Percentiles rank a stretch among this genome's conserved stretches.
phyloP scores from a whole-genome alignment of 2,888 invertebrate genomes.

The Zygaena filipendulae region DNA sequence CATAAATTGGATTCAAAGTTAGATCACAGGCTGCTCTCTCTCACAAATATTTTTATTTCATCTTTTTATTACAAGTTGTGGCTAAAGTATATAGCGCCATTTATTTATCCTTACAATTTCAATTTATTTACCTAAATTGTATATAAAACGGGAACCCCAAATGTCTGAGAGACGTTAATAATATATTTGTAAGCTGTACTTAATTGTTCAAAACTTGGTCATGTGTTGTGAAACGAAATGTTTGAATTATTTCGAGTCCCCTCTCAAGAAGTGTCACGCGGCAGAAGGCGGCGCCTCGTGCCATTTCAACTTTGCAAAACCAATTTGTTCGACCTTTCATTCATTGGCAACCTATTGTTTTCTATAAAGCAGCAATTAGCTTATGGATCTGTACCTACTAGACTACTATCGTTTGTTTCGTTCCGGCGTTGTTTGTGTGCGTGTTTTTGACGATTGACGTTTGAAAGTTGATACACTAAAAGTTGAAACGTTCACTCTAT shows the following conservation, averaged over 20 bases:
- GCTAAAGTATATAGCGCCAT: too few species aligned
- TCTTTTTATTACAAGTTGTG: slow-evolving; percentile 6
- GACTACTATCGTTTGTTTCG: too few species aligned
- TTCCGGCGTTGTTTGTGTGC: too few species aligned
- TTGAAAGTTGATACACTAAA: too few species aligned
- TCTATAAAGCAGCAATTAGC: slow-evolving; percentile 19
- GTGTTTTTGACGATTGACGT: too few species aligned
- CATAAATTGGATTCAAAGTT: slow-evolving; percentile 60
- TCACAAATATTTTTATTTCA: slow-evolving; percentile 24
- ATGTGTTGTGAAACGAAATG: slow-evolving; percentile 31
- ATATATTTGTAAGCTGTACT: slow-evolving; percentile 18
- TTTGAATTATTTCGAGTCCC: slow-evolving; percentile 42
- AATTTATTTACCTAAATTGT: too few species aligned
- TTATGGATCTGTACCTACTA: too few species aligned
- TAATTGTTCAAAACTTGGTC: slow-evolving; percentile 42
- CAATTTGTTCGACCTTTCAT: slow-evolving; percentile 24
- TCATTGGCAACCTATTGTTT: slow-evolving; percentile 26
- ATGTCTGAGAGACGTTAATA: slow-evolving; percentile 4
- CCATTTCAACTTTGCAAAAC: slow-evolving; percentile 23
- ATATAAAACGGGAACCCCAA: too few species aligned
- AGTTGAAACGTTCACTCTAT: too few species aligned
- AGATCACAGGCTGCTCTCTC: slow-evolving; percentile 41
- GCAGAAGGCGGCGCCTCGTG: slow-evolving; percentile 27
- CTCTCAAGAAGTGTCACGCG: slow-evolving; percentile 35
- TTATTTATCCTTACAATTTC: too few species aligned